These are phyloP conservation scores for Phymorhynchus buccinoides DNA, from an alignment of 1,140 invertebrate species.

Conservation along the genomic window DNA sequence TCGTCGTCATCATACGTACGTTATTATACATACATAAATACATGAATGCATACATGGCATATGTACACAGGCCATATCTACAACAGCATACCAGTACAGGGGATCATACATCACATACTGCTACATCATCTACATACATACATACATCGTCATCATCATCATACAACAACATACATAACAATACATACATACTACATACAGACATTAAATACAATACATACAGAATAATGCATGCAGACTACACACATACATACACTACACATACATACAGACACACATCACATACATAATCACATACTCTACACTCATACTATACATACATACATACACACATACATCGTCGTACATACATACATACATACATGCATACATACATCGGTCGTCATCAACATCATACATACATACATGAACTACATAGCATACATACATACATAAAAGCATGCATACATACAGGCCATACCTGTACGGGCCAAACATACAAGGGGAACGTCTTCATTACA, in stretches of 20 bases:
- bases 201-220: too few relatives aligned
- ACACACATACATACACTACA: slow-evolving; percentile 96
- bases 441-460: slow-evolving; percentile 80
- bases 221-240: too few relatives aligned
- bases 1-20: neutral
- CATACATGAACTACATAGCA: too few relatives aligned
- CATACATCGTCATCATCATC: too few relatives aligned
- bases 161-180: too few relatives aligned
- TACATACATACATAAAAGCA: too few relatives aligned
- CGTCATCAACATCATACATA: neutral
- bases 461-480: slow-evolving; percentile 98
- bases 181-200: too few relatives aligned
- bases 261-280: slow-evolving; percentile 70
- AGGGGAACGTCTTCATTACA: slow-evolving; percentile 95
- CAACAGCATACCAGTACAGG: slow-evolving; percentile 97
- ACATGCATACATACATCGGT: too few relatives aligned
- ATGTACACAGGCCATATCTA: slow-evolving; percentile 85
- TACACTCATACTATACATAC: neutral
- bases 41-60: too few relatives aligned
- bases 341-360: neutral
- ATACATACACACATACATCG: neutral
- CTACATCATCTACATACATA: slow-evolving; percentile 99
- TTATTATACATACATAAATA: too few relatives aligned
- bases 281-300: neutral
- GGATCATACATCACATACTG: slow-evolving; percentile 97